Conservation (phyloP, 2,113 vertebrate species). For the Emydura subglobosa region DNA sequence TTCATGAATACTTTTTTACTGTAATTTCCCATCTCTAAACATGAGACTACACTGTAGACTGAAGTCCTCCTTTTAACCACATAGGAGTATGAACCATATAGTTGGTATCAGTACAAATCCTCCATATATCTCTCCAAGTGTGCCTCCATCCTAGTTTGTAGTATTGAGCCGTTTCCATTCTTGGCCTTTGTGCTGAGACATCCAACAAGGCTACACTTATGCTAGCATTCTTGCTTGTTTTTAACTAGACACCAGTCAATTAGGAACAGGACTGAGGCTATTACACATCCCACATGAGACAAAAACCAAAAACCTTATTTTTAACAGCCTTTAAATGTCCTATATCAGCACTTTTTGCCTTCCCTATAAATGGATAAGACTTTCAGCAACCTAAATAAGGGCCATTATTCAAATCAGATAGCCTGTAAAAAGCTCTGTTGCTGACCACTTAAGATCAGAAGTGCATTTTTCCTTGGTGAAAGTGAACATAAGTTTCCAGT, state of each 20-base stretch:
- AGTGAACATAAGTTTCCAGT: not conserved
- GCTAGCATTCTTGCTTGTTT: not conserved
- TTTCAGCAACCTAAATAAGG: not conserved
- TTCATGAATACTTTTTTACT: not conserved
- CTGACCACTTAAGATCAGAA: not conserved
- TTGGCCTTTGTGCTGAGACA: not conserved
- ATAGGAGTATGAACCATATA: accelerated
- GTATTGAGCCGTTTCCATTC: not conserved
- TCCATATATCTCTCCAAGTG: accelerated
- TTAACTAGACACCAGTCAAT: not conserved
- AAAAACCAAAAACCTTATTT: too few relatives aligned
- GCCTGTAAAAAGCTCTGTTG: accelerated
- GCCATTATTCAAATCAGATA: accelerated
- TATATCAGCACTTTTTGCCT: too few relatives aligned
- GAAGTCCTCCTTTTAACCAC: not conserved
- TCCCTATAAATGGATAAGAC: not conserved
- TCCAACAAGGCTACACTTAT: not conserved
- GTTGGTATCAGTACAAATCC: not conserved
- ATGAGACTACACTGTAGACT: accelerated
- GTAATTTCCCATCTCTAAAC: not conserved
- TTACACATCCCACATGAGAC: accelerated
- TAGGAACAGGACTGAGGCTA: not conserved
- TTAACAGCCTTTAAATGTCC: accelerated
- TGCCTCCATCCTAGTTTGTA: not conserved
- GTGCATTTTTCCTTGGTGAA: not conserved